Conservation (phyloP, 2,113 vertebrate species). For the Crotalus tigris region DNA sequence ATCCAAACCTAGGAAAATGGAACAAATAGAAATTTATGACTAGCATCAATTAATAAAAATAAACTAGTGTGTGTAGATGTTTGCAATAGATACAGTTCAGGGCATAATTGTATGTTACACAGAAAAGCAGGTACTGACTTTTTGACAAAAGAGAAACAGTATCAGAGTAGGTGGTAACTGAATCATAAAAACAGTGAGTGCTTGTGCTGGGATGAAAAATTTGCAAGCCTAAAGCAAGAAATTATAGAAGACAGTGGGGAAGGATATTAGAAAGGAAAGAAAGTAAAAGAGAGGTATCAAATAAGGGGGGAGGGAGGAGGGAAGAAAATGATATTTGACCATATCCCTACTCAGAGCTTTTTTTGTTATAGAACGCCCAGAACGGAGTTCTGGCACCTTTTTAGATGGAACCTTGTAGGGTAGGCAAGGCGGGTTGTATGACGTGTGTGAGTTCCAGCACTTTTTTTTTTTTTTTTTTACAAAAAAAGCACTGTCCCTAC, state of each 20-base stretch:
- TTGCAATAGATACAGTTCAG: background rate
- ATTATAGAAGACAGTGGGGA: background rate
- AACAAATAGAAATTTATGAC: background rate
- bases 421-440: no score
- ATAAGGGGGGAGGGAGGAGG: background rate
- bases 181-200: background rate
- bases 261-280: background rate
- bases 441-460: no score
- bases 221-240: background rate
- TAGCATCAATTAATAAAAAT: background rate
- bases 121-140: background rate
- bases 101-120: background rate
- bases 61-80: accelerated
- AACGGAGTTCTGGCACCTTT: no score
- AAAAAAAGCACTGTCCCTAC: background rate
- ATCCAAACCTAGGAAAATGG: slow-evolving; percentile 1
- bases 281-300: background rate
- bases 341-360: background rate
- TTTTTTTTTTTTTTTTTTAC: no score
- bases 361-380: no score
- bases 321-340: background rate
- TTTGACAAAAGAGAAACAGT: background rate
- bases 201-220: background rate
- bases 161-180: background rate
- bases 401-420: no score